These are phyloP conservation scores for Melanotaenia pygmaea DNA, from an alignment of 2,797 vertebrate species.

Conservation along the genomic window DNA sequence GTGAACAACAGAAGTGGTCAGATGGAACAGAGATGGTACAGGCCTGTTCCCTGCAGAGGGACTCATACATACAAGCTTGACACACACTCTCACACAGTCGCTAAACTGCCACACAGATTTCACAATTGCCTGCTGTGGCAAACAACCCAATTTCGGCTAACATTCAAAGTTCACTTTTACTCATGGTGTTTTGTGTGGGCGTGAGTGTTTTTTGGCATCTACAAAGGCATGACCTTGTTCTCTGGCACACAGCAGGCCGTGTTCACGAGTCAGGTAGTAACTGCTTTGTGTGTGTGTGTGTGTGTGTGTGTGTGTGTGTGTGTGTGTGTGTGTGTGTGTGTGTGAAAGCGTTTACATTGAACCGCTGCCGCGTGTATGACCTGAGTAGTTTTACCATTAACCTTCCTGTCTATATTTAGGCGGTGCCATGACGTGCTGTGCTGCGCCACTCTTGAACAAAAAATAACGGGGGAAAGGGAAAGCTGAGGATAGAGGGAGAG, in stretches of 20 bases:
- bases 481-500: conserved; percentile 32
- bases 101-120: conserved; percentile 69
- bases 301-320: conserved; percentile 35
- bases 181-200: conserved; percentile 17
- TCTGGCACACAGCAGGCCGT: conserved; percentile 72
- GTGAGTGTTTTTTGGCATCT: conserved; percentile 61
- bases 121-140: conserved; percentile 75
- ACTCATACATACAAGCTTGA: conserved; percentile 77
- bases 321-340: not conserved
- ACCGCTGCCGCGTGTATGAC: conserved; percentile 58
- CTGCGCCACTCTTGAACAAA: conserved; percentile 65
- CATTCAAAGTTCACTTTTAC: conserved; percentile 67
- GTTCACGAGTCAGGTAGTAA: conserved; percentile 78
- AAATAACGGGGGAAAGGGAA: conserved; percentile 59
- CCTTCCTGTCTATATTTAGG: conserved; percentile 84
- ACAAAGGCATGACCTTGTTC: conserved; percentile 82
- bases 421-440: conserved; percentile 65
- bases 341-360: conserved; percentile 54
- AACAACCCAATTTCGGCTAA: conserved; percentile 72
- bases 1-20: conserved; percentile 78
- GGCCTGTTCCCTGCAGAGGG: conserved; percentile 79
- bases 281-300: conserved; percentile 39
- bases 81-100: conserved; percentile 41
- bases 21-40: conserved; percentile 79
- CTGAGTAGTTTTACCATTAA: conserved; percentile 77